Base-by-base conservation (phyloP, 2,888 invertebrate genomes). In the Omphaloscelis lunosa region DNA sequence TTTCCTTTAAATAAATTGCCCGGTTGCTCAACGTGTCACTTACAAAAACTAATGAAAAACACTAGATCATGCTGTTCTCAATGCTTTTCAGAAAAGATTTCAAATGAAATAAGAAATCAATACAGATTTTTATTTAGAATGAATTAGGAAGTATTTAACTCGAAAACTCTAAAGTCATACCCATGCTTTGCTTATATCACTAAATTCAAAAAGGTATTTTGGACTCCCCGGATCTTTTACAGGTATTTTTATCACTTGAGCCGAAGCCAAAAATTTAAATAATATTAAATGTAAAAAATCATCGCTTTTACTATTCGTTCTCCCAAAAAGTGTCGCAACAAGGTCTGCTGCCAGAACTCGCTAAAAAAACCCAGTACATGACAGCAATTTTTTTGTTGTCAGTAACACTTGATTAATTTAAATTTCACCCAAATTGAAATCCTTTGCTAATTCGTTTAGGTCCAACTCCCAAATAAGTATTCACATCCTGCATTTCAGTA, bases 121-220 rank as follows among this genome's bases (percentile, higher is more conserved):
- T 6, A 59, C 48, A 23, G 7, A 11, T 15, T 82, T 59, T 34
- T n/a, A 56, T 66, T 61, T 23, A 39, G 9, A 34, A 39, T 68
- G 11, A n/a, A 39, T 68, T 56, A 20, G n/a, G 12, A 39, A 20
- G 58, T 39, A 68, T 12, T 17, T 39, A n/a, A 39, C 0, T 59
- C 53, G 3, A n/a, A 20, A 56, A 69, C 23, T 20, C 29, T 76
- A 56, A 17, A 73, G 0, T 39, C 62, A 73, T 59, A 61, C 39
- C 23, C 81, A 79, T 82, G 81, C 83, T 69, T 62, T n/a, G 17
- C 15, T 79, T 34, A n/a, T n/a, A 29, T 41, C 23, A 58, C 9
- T 45, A n/a, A n/a, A 7, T 41, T 48, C 23, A 41, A 15, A 3
- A 15, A 2, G 0, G 48, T n/a, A 15, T 29, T n/a, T 68, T 11